Conservation (phyloP, 2,888 invertebrate species). For the Subacronicta megacephala region DNA sequence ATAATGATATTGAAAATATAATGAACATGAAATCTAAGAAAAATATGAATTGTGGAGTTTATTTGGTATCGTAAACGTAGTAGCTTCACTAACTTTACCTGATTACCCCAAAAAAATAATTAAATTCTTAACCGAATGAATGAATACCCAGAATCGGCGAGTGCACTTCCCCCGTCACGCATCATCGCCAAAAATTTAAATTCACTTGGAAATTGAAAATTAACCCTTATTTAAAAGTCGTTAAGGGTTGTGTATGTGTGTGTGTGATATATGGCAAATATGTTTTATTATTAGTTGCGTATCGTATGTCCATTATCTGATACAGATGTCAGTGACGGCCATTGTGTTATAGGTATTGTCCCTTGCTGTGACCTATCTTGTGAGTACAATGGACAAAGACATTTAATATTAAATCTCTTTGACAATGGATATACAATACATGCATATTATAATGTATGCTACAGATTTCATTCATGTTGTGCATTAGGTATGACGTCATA, state of each 20-base stretch:
- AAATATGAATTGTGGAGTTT: no score
- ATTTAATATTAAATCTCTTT: no score
- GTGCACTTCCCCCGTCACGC: conserved; percentile 41
- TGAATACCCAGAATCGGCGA: conserved; percentile 35
- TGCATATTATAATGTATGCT: conserved; percentile 6
- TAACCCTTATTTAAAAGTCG: conserved; percentile 13
- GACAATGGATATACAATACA: not conserved
- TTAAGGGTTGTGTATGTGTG: conserved; percentile 35
- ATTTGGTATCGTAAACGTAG: no score
- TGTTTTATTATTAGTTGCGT: conserved; percentile 27
- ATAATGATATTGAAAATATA: no score
- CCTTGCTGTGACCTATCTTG: conserved; percentile 43
- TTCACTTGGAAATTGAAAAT: conserved; percentile 17
- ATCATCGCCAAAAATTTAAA: conserved; percentile 10
- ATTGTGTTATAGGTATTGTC: conserved; percentile 45
- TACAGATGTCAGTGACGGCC: conserved; percentile 61
- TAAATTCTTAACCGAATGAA: conserved; percentile 26
- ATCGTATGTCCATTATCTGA: conserved; percentile 62
- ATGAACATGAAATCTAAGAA: no score
- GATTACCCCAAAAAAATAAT: not conserved
- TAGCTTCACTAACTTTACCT: conserved; percentile 2
- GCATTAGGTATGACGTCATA: conserved; percentile 17
- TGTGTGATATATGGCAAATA: not conserved
- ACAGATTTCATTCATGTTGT: conserved; percentile 35
- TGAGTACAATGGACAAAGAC: no score